Evolutionary conservation across 2,797 vertebrate genomes (phyloP).

Genomic region (Tamandua tetradactyla): DNA sequence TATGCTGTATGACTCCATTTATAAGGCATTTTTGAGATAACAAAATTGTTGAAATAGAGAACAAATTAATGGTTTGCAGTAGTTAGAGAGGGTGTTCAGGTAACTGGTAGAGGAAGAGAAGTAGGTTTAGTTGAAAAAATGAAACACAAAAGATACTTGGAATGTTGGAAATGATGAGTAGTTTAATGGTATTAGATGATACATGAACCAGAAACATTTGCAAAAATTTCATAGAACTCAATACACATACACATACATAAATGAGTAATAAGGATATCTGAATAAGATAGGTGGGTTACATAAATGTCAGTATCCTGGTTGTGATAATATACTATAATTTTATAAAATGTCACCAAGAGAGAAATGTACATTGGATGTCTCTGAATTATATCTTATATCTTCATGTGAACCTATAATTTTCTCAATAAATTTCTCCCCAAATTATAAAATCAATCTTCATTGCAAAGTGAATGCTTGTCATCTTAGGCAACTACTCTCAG

Average conservation of each 20-base stretch:
- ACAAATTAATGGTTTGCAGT: neutral
- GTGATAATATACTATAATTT: neutral
- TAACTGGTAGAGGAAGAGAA: neutral
- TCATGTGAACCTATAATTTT: neutral
- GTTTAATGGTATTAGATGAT: neutral
- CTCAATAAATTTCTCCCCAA: neutral
- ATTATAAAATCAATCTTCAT: neutral
- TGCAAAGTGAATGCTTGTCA: neutral
- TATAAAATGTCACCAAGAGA: neutral
- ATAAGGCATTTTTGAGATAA: neutral
- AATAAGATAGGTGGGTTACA: neutral
- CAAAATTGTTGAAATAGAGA: neutral
- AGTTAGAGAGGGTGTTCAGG: neutral
- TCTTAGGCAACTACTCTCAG: neutral
- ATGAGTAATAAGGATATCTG: neutral
- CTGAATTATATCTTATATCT: neutral
- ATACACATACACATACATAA: neutral
- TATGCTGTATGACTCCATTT: neutral
- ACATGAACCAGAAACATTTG: neutral
- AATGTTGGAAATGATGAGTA: neutral
- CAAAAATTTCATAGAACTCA: neutral
- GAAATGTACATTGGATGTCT: neutral
- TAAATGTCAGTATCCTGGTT: neutral
- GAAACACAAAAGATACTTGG: neutral
- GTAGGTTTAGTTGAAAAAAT: neutral